A percentile compares a stretch with the other conserved stretches of the same genome.
Conservation (phyloP, 2,113 vertebrate species). For the Ornithorhynchus anatinus region DNA sequence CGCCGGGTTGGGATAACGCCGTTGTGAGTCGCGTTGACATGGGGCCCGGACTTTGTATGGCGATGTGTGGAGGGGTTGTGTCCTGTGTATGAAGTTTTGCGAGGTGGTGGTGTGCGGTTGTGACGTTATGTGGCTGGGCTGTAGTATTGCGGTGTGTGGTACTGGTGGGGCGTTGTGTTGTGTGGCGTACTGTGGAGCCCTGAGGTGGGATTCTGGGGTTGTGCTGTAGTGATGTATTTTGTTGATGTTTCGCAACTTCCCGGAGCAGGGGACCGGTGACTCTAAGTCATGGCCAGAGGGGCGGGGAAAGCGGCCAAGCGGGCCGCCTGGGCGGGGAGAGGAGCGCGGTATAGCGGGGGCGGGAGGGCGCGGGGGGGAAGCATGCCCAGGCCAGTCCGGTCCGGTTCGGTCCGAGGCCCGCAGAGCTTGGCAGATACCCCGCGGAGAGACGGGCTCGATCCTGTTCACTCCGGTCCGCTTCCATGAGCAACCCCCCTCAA, state of each 20-base stretch:
- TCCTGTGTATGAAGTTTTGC: too few species aligned
- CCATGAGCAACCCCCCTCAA: too few species aligned
- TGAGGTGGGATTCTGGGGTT: too few species aligned
- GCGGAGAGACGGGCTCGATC: not conserved
- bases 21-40: too few species aligned
- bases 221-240: constrained; percentile 32
- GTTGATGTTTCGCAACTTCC: constrained; percentile 64
- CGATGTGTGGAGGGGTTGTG: too few species aligned
- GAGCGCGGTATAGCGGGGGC: not conserved
- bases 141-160: too few species aligned
- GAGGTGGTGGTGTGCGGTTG: too few species aligned
- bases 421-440: not conserved
- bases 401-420: not conserved
- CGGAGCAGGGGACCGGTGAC: constrained; percentile 21
- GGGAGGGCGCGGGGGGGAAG: not conserved
- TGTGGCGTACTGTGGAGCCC: too few species aligned
- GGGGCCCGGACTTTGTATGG: too few species aligned
- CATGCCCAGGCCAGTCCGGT: not conserved
- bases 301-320: not conserved
- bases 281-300: constrained; percentile 20
- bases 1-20: too few species aligned
- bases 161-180: too few species aligned
- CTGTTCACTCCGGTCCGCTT: not conserved
- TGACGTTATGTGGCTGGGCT: too few species aligned
- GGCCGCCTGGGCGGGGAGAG: not conserved